Evolutionary conservation across 2,888 invertebrate genomes (phyloP), one percentile per base, ranked within the genome.

Genomic region (Nesidiocoris tenuis): DNA sequence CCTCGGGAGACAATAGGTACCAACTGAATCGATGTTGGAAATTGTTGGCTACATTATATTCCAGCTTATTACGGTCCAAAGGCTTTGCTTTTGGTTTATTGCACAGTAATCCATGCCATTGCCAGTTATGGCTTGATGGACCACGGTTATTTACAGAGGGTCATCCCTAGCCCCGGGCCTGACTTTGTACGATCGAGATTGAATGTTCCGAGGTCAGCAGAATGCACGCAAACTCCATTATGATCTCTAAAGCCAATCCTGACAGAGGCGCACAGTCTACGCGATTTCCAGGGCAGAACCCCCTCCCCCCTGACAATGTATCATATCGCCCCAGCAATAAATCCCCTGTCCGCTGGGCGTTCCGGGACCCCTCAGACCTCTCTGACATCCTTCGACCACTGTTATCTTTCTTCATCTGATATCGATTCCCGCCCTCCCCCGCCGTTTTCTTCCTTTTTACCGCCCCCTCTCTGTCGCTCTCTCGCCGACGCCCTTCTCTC

Each of bases 211-310:
- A 39, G 65, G 65, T 65, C 65, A 65, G 65, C 65, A 65, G 12
- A 65, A 65, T 25, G 65, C 65, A 65, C 65, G 54, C 65, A 65
- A 65, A 39, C 65, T 65, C 65, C 25, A 65, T 65, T 65, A 65
- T 65, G 19, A 65, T 19, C 65, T 39, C 39, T 39, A 12, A 39
- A 39, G 39, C 39, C 39, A 39, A 39, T 39, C 5, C 39, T 12
- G 39, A 3, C 12, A 7, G n/a, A n/a, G 39, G 39, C 39, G 3
- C 39, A 12, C 12, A 39, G 39, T 39, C 39, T 39, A 39, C 39
- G 39, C 3, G 39, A 39, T 39, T 39, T 39, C 39, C 39, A 12
- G 39, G 3, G 3, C 39, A 3, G 39, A 39, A 39, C 39, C 39
- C n/a, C 39, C 39, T 39, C 39, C 5, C 39, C 39, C 12, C n/a